Evolutionary conservation across 2,888 invertebrate species (phyloP), one percentile per base, ranked within the genome.

Genomic region (Eucera pruinosa): DNA sequence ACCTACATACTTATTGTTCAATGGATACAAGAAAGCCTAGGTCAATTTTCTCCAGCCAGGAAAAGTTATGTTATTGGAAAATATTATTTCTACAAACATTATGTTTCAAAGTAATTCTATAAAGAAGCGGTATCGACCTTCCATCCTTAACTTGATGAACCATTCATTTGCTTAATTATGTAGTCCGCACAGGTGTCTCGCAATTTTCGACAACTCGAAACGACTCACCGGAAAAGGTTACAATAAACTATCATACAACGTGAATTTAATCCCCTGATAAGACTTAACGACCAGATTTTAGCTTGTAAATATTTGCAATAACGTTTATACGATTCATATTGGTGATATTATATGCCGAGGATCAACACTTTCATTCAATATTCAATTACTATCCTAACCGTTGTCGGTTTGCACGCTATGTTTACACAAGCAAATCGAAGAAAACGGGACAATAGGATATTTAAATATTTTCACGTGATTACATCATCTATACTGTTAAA

Each of bases 351-450:
- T 25, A 25, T 11, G 15, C 33, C 13, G n/a, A 74, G 43, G n/a
- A 41, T 54, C 62, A 72, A 72, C 55, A 74, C 23, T 73, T 73
- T 73, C 74, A 72, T 74, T 74, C 62, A 71, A 62, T 50, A 62
- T 62, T 27, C 33, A 25, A n/a, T 11, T n/a, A n/a, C n/a, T 13
- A 33, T 43, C 60, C 25, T 23, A 33, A 11, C 11, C 20, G 30
- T 36, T 2, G 30, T 55, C 47, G 3, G 11, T 54, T 39, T 41
- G 25, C 47, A 1, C 41, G 18, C 2, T 23, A 6, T 69, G 60
- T 72, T 68, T 69, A 69, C 58, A 27, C 47, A 18, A 27, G 7
- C 13, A 20, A 20, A 13, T 41, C 15, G 23, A 41, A 11, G 15
- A 25, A 47, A 64, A 30, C 23, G 7, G 15, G 20, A 41, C 23